phyloP scores from a whole-genome alignment of 1,140 invertebrate genomes.

The Drosophila nigrodunni region DNA sequence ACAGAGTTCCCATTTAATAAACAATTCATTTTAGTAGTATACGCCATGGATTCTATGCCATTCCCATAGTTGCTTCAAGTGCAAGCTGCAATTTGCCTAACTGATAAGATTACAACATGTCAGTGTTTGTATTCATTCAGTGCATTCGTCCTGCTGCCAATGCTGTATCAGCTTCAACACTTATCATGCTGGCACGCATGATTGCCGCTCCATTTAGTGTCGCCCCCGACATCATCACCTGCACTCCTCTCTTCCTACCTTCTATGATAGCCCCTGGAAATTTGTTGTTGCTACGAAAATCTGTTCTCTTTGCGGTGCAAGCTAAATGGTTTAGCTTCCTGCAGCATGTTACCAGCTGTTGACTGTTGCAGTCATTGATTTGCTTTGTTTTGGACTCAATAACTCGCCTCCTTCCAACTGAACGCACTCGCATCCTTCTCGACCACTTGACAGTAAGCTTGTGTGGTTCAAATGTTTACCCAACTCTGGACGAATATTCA shows the following conservation, averaged over 20 bases:
- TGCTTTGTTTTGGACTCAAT: slow-evolving; percentile 30
- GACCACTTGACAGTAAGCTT: slow-evolving; percentile 16
- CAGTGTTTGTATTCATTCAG: slow-evolving; percentile 6
- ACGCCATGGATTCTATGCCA: slow-evolving; percentile 16
- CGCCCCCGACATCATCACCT: not conserved
- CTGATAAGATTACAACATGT: slow-evolving; percentile 45
- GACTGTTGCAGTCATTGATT: slow-evolving; percentile 30
- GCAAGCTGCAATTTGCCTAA: slow-evolving; percentile 67
- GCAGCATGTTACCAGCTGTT: slow-evolving; percentile 11
- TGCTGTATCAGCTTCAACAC: not conserved
- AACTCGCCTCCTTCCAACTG: slow-evolving; percentile 11
- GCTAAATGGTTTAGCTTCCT: slow-evolving; percentile 39
- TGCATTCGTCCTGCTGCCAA: slow-evolving; percentile 7
- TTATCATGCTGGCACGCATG: slow-evolving; percentile 35
- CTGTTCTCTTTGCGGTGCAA: slow-evolving; percentile 16
- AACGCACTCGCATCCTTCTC: slow-evolving; percentile 33
- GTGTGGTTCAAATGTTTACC: slow-evolving; percentile 17
- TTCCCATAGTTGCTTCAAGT: slow-evolving; percentile 53
- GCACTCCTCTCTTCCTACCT: not conserved
- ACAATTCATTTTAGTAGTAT: slow-evolving; percentile 34
- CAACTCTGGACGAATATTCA: slow-evolving; percentile 8
- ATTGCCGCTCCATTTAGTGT: slow-evolving; percentile 18
- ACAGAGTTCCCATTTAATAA: not conserved
- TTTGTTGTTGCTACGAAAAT: slow-evolving; percentile 13
- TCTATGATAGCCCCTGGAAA: not conserved